Evolutionary conservation across 2,888 invertebrate genomes (phyloP).

Genomic region (Ichneumoninae sp.): DNA sequence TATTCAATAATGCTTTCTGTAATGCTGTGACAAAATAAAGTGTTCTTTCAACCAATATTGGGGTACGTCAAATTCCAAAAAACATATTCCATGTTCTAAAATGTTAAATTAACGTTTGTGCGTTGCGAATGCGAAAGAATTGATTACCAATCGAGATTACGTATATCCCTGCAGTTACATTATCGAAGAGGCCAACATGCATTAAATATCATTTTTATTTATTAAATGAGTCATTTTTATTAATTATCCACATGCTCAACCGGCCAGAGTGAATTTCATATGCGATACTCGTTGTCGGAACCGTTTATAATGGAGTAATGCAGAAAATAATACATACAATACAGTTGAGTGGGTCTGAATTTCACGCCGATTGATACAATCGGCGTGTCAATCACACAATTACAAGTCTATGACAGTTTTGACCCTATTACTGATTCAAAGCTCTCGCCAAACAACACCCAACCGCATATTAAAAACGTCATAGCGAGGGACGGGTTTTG

Average conservation of each 20-base stretch:
- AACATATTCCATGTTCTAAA: background rate
- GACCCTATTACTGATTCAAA: slow-evolving; percentile 33
- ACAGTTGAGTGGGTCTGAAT: slow-evolving; percentile 27
- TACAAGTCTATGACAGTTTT: slow-evolving; percentile 38
- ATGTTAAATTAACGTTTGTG: background rate
- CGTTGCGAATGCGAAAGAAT: background rate
- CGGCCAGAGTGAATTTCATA: background rate
- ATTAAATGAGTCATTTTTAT: slow-evolving; percentile 27
- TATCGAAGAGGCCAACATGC: background rate
- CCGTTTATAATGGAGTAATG: background rate
- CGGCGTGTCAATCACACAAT: too few species aligned
- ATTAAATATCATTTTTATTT: background rate
- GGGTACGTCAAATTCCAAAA: background rate
- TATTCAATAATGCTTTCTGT: too few species aligned
- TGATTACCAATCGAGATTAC: background rate
- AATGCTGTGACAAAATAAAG: too few species aligned
- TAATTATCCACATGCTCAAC: slow-evolving; percentile 44
- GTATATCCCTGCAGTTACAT: background rate
- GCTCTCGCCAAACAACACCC: background rate
- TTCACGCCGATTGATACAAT: slow-evolving; percentile 32
- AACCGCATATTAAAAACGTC: slow-evolving; percentile 28
- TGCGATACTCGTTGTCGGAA: background rate
- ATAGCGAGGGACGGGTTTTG: slow-evolving; percentile 11
- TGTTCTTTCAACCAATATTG: too few species aligned
- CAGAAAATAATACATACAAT: slow-evolving; percentile 24